phyloP scores from a whole-genome alignment of 2,888 invertebrate genomes.

The Cyaniris semiargus region DNA sequence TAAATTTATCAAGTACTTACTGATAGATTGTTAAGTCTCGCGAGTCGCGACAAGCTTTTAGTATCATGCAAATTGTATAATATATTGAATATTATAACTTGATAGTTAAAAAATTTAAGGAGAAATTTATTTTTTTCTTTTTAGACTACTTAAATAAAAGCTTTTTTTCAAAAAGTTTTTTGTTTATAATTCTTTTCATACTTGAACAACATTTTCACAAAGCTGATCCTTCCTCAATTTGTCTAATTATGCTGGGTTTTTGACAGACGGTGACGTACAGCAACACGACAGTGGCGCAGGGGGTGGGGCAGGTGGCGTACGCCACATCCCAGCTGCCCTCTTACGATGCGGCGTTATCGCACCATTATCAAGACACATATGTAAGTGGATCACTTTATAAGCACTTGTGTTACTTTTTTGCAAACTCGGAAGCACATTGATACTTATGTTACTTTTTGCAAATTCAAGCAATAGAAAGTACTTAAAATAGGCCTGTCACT shows the following conservation, averaged over 20 bases:
- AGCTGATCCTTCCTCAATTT: background rate
- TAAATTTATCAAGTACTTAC: too few relatives aligned
- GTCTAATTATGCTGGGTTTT: background rate
- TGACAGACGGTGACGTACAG: constrained; percentile 58
- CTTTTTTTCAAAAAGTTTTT: too few relatives aligned
- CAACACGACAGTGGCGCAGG: constrained; percentile 9
- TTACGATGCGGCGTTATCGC: constrained; percentile 73
- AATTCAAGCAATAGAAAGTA: background rate
- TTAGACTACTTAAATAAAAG: too few relatives aligned
- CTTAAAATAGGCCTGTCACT: background rate
- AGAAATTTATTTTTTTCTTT: too few relatives aligned
- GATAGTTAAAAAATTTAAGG: too few relatives aligned
- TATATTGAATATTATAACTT: too few relatives aligned
- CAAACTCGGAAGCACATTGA: too few relatives aligned
- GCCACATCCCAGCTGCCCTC: constrained; percentile 60
- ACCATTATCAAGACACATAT: constrained; percentile 59
- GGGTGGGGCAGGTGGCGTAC: constrained; percentile 36
- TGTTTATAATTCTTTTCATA: too few relatives aligned
- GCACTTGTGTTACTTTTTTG: background rate
- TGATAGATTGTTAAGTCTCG: too few relatives aligned
- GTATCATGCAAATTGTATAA: too few relatives aligned
- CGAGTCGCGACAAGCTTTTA: too few relatives aligned
- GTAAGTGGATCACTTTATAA: constrained; percentile 47
- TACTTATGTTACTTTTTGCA: background rate
- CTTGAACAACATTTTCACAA: background rate